Evolutionary conservation across 2,113 vertebrate genomes (phyloP), one percentile per base, ranked within the genome.

Genomic region (Chelonoidis abingdonii): DNA sequence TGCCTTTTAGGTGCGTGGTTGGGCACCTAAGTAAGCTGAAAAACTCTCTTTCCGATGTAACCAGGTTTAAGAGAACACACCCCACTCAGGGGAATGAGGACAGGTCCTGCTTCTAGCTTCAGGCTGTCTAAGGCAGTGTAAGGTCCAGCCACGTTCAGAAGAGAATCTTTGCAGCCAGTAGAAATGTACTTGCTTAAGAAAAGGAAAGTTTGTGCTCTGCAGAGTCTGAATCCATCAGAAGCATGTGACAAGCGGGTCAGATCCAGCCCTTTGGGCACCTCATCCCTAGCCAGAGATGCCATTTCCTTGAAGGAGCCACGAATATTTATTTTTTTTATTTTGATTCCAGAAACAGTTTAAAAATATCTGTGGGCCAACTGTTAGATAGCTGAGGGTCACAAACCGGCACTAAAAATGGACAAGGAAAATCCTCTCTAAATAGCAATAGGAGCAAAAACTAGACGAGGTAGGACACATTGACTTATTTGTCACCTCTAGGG

Each of bases 91-190:
- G 52, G 41, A 79, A 54, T 31, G 5, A 86, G 54, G 6, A 5
- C 13, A 5, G 52, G 95, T 27, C 17, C 0, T 1, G 12, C 91
- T 13, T 35, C n/a, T 49, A 69, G 88, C 25, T 90, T 38, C 72
- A 56, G 62, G 41, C 76, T 52, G 86, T 80, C 27, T 72, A 56
- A 9, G 79, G 80, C 78, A 19, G 22, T 31, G 59, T 47, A 96
- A 72, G 84, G 22, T 17, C 8, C 72, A 82, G 49, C 3, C 53
- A 29, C 25, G 3, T 19, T 5, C 38, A 57, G 54, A 72, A 62
- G 38, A 82, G 10, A 22, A 0, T 49, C 52, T 79, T 84, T 72
- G 22, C 59, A 89, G 57, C 0, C 0, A 78, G 47, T 52, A 6
- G 35, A 87, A 92, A 87, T 2, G 7, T 9, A 3, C 6, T 84